Evolutionary conservation across 2,113 vertebrate species (phyloP).

Genomic region (Oenanthe melanoleuca): DNA sequence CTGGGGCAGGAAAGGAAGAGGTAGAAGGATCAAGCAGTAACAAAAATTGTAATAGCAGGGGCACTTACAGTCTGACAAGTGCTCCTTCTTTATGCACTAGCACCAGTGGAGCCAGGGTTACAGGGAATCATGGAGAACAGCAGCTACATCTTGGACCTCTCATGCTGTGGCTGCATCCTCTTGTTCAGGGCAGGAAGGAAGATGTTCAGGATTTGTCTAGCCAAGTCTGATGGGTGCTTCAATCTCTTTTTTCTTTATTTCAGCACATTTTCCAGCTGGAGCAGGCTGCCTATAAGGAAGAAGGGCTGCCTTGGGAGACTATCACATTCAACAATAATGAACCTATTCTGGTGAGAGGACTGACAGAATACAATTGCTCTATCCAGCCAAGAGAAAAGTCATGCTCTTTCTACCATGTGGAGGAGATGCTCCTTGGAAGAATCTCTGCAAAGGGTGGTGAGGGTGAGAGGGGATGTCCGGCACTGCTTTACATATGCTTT

Average conservation of each 20-base stretch:
- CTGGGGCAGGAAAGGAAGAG: background rate
- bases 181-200: background rate
- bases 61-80: background rate
- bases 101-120: background rate
- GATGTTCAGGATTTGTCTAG: background rate
- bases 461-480: background rate
- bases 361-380: background rate
- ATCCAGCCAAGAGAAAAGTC: background rate
- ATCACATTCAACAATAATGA: slow-evolving; percentile 79
- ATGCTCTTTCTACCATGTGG: background rate
- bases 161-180: accelerated
- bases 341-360: slow-evolving; percentile 68
- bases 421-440: background rate
- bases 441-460: background rate
- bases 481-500: background rate
- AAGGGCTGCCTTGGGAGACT: slow-evolving; percentile 73
- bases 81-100: background rate
- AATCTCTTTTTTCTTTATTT: background rate
- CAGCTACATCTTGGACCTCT: background rate
- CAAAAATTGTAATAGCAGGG: background rate
- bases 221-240: background rate
- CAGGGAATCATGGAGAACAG: background rate
- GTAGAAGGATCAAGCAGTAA: background rate
- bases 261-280: slow-evolving; percentile 82
- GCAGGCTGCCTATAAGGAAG: slow-evolving; percentile 76